A percentile compares a stretch with the other conserved stretches of the same genome.
These are phyloP conservation scores for Folsomia manolachei DNA, from an alignment of 2,888 invertebrate genomes.

Conservation along the genomic window DNA sequence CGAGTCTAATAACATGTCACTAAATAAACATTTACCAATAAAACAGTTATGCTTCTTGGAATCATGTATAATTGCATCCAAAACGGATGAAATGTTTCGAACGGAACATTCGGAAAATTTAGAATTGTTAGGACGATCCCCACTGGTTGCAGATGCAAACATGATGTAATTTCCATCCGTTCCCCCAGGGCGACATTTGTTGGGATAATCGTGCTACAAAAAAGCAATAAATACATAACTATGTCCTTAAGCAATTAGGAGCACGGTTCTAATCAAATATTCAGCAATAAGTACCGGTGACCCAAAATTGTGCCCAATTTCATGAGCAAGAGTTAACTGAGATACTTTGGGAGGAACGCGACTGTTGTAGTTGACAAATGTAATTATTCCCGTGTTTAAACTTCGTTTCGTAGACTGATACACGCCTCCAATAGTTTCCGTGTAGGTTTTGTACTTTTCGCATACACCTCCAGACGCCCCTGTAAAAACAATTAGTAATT, in stretches of 20 bases:
- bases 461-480: conserved; percentile 98
- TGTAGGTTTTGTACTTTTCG: conserved; percentile 95
- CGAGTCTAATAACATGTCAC: conserved; percentile 33
- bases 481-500: conserved; percentile 51
- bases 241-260: no score
- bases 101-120: conserved; percentile 93
- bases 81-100: conserved; percentile 88
- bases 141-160: conserved; percentile 98
- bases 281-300: conserved; percentile 70
- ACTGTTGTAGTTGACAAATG: conserved; percentile 97
- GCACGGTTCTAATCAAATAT: not conserved
- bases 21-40: conserved; percentile 58
- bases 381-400: conserved; percentile 97
- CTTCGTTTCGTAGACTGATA: conserved; percentile 91
- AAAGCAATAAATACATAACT: conserved; percentile 23
- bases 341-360: conserved; percentile 96
- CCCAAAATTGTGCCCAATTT: conserved; percentile 98
- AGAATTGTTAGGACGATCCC: conserved; percentile 91
- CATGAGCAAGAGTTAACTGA: conserved; percentile 94
- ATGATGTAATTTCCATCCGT: conserved; percentile 96
- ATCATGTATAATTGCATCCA: conserved; percentile 80
- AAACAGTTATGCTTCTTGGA: conserved; percentile 92
- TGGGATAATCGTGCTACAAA: conserved; percentile 86
- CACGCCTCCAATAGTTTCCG: conserved; percentile 90
- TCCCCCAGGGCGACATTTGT: conserved; percentile 85